A percentile compares a stretch with the other conserved stretches of the same genome.
These are phyloP conservation scores for Buceros bicornis DNA, from an alignment of 2,797 vertebrate species.

Conservation along the genomic window DNA sequence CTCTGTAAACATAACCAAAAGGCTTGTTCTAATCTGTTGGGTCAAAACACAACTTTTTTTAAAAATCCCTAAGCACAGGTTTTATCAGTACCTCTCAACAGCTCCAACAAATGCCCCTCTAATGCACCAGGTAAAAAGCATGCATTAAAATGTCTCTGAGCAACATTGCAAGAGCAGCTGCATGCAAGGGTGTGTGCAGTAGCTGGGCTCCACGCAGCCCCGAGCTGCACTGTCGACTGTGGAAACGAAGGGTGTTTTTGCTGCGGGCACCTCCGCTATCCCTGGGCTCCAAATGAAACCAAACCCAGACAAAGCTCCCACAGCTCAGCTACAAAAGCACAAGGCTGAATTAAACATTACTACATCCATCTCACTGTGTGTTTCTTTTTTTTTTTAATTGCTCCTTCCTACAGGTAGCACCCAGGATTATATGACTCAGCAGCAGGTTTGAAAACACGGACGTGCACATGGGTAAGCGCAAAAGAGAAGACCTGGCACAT, in stretches of 20 bases:
- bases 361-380: not conserved
- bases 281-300: rapidly evolving
- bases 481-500: not conserved
- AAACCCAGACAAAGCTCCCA: not conserved
- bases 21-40: not conserved
- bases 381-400: not conserved
- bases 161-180: not conserved
- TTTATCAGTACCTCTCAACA: not conserved
- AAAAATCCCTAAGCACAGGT: not conserved
- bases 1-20: conserved; percentile 9
- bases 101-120: not conserved
- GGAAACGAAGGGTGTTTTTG: not conserved
- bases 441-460: not conserved
- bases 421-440: not conserved
- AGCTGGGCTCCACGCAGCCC: rapidly evolving
- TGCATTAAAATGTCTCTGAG: not conserved
- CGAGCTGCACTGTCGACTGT: rapidly evolving
- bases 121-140: not conserved
- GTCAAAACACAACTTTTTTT: not conserved
- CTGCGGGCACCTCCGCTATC: rapidly evolving
- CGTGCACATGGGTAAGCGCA: rapidly evolving
- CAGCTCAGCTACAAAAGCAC: not conserved
- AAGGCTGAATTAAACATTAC: not conserved
- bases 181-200: rapidly evolving
- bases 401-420: not conserved